Percentiles rank a stretch among this genome's conserved stretches.
Evolutionary conservation across 1,140 invertebrate species (phyloP).

Genomic region (Periplaneta americana): DNA sequence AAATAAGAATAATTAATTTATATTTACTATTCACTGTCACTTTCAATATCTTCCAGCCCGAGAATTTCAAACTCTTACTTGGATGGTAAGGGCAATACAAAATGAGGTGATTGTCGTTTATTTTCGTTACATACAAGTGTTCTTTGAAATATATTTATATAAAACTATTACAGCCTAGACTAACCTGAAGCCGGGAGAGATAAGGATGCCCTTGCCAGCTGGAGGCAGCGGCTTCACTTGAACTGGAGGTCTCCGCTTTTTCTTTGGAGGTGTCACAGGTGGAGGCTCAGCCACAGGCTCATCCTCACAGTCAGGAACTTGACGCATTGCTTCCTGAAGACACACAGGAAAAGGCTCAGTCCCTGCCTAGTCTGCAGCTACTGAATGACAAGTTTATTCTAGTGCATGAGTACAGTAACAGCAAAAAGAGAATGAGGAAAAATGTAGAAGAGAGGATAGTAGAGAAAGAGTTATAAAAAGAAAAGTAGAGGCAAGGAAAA

Average conservation of each 20-base stretch:
- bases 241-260: neutral
- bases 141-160: neutral
- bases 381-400: no score
- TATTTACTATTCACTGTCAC: no score
- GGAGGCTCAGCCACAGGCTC: conserved; percentile 26
- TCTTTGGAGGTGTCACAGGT: neutral
- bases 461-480: no score
- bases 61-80: no score
- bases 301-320: conserved; percentile 24
- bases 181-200: conserved; percentile 43
- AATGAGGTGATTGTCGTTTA: neutral
- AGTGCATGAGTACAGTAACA: neutral
- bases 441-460: no score
- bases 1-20: no score
- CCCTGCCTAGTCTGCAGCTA: no score
- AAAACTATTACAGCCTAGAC: conserved; percentile 2
- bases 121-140: conserved; percentile 1
- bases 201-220: conserved; percentile 44
- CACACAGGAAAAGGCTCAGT: no score
- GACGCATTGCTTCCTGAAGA: conserved; percentile 26
- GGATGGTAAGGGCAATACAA: neutral
- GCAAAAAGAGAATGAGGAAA: neutral
- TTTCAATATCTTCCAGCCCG: no score
- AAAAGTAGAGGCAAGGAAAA: no score
- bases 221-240: conserved; percentile 23